Evolutionary conservation across 2,113 vertebrate species (phyloP).

Genomic region (Percopsis transmontana): DNA sequence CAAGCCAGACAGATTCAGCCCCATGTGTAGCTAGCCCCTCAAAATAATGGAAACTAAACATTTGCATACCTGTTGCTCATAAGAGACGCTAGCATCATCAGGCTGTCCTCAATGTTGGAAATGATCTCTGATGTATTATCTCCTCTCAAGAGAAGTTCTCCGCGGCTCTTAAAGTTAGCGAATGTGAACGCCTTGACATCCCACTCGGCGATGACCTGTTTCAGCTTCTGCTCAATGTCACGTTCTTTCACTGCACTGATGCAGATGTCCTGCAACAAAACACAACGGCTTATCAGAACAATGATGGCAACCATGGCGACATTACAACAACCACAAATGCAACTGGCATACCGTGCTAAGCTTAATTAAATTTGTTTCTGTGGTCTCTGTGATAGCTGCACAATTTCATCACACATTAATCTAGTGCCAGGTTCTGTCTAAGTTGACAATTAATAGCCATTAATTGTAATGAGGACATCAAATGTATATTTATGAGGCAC

Average conservation of each 20-base stretch:
- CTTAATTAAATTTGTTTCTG: too few relatives aligned
- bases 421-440: not conserved
- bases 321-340: not conserved
- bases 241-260: conserved; percentile 91
- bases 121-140: conserved; percentile 91
- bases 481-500: not conserved
- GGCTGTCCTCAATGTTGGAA: conserved; percentile 91
- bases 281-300: conserved; percentile 10
- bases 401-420: conserved; percentile 1
- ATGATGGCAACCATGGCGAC: not conserved
- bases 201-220: conserved; percentile 93
- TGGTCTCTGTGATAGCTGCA: too few relatives aligned
- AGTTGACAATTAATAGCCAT: not conserved
- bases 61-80: conserved; percentile 88
- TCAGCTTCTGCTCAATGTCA: conserved; percentile 95
- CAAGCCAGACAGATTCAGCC: not conserved
- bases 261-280: conserved; percentile 86
- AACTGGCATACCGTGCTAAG: not conserved
- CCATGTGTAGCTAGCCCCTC: not conserved
- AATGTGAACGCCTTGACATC: conserved; percentile 88
- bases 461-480: not conserved
- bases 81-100: conserved; percentile 91
- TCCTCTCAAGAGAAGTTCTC: conserved; percentile 91
- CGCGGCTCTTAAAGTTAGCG: conserved; percentile 88
- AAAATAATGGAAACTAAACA: not conserved